A percentile compares a stretch with the other conserved stretches of the same genome.
phyloP scores from a whole-genome alignment of 2,797 vertebrate species.

The Bradypodion pumilum region DNA sequence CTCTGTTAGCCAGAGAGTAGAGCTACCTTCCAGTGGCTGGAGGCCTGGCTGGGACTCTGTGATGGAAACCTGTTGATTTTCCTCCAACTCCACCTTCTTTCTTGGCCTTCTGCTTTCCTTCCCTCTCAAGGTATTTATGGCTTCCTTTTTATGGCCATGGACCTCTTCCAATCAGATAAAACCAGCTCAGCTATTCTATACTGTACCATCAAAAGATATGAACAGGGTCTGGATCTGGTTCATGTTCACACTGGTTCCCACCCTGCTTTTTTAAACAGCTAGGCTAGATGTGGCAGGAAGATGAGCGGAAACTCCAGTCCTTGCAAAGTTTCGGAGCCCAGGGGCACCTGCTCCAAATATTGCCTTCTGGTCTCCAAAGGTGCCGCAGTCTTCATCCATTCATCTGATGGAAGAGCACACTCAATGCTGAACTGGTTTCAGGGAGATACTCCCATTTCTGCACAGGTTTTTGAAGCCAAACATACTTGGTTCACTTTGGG shows the following conservation, averaged over 20 bases:
- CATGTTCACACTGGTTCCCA: neutral
- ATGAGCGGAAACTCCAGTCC: neutral
- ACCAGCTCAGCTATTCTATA: neutral
- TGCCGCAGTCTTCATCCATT: neutral
- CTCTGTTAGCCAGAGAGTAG: neutral
- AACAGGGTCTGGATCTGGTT: neutral
- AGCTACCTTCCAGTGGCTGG: too few relatives aligned
- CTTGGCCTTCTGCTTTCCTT: neutral
- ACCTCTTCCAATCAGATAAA: conserved; percentile 6
- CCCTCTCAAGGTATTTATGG: neutral
- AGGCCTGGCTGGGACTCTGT: neutral
- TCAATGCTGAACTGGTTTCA: neutral
- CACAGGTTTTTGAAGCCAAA: neutral
- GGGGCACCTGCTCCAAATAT: neutral
- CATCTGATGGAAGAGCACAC: neutral
- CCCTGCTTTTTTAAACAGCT: neutral
- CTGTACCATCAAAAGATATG: neutral
- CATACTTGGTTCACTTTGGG: neutral
- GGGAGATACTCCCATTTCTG: neutral
- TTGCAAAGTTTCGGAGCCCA: neutral
- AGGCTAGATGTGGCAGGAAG: neutral
- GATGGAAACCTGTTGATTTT: neutral
- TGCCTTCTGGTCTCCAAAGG: neutral
- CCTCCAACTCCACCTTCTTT: neutral
- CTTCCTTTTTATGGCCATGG: neutral